Percentiles rank a stretch among this genome's conserved stretches.
These are phyloP conservation scores for Drosophila virilis DNA, from an alignment of 1,140 invertebrate species.

Conservation along the genomic window DNA sequence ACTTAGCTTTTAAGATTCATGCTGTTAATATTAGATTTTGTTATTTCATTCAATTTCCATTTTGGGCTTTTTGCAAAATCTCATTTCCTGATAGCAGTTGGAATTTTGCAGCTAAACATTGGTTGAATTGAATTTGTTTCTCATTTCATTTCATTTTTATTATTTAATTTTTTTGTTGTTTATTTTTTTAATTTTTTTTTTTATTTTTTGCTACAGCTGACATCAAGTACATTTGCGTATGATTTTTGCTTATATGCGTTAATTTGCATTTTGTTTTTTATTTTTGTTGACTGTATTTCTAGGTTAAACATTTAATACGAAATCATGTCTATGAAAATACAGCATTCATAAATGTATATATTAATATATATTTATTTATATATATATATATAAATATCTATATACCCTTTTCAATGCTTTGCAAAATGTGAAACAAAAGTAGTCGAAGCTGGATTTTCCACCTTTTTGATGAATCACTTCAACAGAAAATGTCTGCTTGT, in stretches of 20 bases:
- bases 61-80: slow-evolving; percentile 34
- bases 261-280: slow-evolving; percentile 39
- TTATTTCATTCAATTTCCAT: slow-evolving; percentile 14
- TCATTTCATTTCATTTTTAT: slow-evolving; percentile 52
- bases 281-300: slow-evolving; percentile 53
- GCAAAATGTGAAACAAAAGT: slow-evolving; percentile 55
- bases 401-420: slow-evolving; percentile 65
- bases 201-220: slow-evolving; percentile 68
- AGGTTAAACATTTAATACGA: slow-evolving; percentile 77
- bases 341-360: slow-evolving; percentile 56
- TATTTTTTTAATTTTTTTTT: slow-evolving; percentile 38
- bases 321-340: slow-evolving; percentile 74
- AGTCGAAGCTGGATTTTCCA: slow-evolving; percentile 30
- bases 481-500: slow-evolving; percentile 22
- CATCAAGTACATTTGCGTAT: slow-evolving; percentile 78
- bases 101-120: slow-evolving; percentile 28
- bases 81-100: slow-evolving; percentile 8
- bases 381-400: slow-evolving; percentile 60
- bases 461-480: slow-evolving; percentile 21
- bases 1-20: slow-evolving; percentile 79
- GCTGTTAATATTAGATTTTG: slow-evolving; percentile 66
- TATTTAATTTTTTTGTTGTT: slow-evolving; percentile 39
- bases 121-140: slow-evolving; percentile 35
- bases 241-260: slow-evolving; percentile 57
- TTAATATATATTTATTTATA: slow-evolving; percentile 38